Conservation (phyloP, 2,888 invertebrate species). For the Tiliacea citrago region DNA sequence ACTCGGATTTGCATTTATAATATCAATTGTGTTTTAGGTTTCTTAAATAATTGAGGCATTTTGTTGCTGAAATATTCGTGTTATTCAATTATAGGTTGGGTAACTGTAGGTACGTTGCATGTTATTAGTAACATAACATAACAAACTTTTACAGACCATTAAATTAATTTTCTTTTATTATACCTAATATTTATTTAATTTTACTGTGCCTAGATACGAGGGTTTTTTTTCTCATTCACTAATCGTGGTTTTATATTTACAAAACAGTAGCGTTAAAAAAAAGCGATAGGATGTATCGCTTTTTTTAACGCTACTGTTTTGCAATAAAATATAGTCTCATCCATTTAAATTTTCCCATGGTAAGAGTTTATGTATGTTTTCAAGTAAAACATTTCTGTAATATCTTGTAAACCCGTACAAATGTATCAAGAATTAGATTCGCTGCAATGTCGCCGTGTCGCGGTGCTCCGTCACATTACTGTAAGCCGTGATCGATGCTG, state of each 20-base stretch:
- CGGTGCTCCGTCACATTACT: slow-evolving; percentile 54
- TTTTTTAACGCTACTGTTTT: too few species aligned
- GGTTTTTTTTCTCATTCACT: too few species aligned
- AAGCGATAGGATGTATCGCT: too few species aligned
- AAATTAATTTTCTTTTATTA: too few species aligned
- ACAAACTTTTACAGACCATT: background rate
- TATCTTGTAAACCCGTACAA: slow-evolving; percentile 1
- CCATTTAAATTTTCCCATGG: too few species aligned
- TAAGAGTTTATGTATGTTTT: background rate
- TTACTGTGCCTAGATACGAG: background rate
- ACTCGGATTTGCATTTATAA: slow-evolving; percentile 46
- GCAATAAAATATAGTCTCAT: too few species aligned
- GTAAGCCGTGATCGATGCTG: slow-evolving; percentile 63
- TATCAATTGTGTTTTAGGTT: slow-evolving; percentile 47
- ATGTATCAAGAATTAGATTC: slow-evolving; percentile 40
- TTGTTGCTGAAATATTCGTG: background rate
- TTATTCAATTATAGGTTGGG: background rate
- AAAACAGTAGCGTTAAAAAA: too few species aligned
- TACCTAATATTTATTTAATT: background rate
- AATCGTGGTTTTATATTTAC: too few species aligned
- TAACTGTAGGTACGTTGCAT: background rate
- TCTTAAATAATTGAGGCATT: slow-evolving; percentile 24
- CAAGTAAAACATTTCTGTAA: background rate
- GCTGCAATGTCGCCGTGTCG: slow-evolving; percentile 31
- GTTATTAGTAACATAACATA: background rate